phyloP scores from a whole-genome alignment of 1,140 invertebrate species.

The Leptinotarsa defecta region DNA sequence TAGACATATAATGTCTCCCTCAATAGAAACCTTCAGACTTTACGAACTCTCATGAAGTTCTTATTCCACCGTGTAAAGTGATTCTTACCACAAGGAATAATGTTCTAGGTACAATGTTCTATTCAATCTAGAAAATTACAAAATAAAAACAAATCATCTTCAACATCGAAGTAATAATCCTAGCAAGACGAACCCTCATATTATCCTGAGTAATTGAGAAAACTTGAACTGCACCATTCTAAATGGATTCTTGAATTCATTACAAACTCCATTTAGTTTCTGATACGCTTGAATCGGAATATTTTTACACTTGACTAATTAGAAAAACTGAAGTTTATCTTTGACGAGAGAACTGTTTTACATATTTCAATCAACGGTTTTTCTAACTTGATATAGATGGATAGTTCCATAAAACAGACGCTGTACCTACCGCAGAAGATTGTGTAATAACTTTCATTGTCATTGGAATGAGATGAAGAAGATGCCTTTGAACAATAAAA shows the following conservation, averaged over 20 bases:
- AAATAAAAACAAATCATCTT: slow-evolving; percentile 21
- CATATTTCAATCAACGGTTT: neutral
- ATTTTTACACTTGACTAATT: slow-evolving; percentile 10
- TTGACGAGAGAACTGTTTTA: slow-evolving; percentile 1
- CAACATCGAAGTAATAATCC: slow-evolving; percentile 16
- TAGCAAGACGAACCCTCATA: slow-evolving; percentile 17
- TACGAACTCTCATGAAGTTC: neutral
- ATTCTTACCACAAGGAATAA: neutral
- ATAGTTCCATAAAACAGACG: neutral
- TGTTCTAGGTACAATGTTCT: slow-evolving; percentile 18
- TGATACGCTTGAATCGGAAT: slow-evolving; percentile 5
- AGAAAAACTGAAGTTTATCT: neutral
- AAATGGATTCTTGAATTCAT: slow-evolving; percentile 26
- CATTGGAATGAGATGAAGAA: no score
- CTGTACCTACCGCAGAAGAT: neutral
- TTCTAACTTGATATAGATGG: slow-evolving; percentile 1
- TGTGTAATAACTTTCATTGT: no score
- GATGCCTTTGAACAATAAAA: no score
- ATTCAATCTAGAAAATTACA: slow-evolving; percentile 27
- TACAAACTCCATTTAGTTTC: slow-evolving; percentile 10
- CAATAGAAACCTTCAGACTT: no score
- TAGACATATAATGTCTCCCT: no score
- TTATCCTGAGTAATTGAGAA: slow-evolving; percentile 24
- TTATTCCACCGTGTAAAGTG: neutral
- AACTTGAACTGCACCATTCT: slow-evolving; percentile 15